Conservation (phyloP, 2,888 invertebrate genomes). For the Apotomis betuletana region DNA sequence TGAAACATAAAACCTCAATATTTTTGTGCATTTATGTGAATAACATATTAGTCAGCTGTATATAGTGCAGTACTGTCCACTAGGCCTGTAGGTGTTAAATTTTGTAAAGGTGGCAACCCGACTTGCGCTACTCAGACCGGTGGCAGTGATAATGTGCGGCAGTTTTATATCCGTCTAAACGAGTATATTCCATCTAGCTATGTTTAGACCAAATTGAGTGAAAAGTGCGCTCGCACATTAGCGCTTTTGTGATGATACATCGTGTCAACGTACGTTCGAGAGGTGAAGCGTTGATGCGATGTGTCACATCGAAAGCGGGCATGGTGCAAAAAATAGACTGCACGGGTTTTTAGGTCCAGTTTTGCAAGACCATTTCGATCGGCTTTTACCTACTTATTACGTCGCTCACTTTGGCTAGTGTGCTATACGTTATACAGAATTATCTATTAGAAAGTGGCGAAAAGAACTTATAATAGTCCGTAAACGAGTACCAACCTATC, state of each 20-base stretch:
- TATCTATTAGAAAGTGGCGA: neutral
- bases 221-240: neutral
- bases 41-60: too few species aligned
- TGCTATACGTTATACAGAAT: neutral
- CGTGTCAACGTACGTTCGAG: slow-evolving; percentile 1
- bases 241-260: neutral
- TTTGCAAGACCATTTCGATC: neutral
- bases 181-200: neutral
- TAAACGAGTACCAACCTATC: neutral
- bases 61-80: too few species aligned
- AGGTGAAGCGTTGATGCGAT: slow-evolving; percentile 17
- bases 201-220: neutral
- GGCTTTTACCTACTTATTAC: neutral
- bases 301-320: neutral
- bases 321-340: slow-evolving; percentile 13
- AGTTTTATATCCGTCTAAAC: neutral
- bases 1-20: too few species aligned
- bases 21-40: too few species aligned
- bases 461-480: neutral
- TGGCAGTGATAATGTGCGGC: too few species aligned
- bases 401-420: neutral
- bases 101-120: too few species aligned
- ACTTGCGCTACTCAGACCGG: too few species aligned
- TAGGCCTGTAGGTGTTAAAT: too few species aligned
- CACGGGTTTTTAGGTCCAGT: slow-evolving; percentile 7